Conservation (phyloP, 2,113 vertebrate species). For the Festucalex cinctus region DNA sequence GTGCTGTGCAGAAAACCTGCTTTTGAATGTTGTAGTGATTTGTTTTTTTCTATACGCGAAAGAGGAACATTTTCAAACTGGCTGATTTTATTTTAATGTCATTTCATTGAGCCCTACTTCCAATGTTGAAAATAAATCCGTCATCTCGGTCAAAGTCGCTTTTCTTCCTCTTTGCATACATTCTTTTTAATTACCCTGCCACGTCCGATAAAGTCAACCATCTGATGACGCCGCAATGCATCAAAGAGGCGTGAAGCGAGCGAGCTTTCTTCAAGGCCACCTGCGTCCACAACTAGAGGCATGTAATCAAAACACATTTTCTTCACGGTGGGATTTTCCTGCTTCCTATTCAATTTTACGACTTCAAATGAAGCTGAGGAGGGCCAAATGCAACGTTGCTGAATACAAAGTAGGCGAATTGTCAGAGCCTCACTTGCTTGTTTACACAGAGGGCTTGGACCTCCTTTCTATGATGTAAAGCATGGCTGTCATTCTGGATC, state of each 20-base stretch:
- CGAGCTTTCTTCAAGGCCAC: constrained; percentile 11
- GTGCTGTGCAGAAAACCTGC: too few relatives aligned
- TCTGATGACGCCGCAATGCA: constrained; percentile 15
- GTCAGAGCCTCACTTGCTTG: constrained; percentile 28
- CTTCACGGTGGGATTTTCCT: constrained; percentile 23
- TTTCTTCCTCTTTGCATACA: constrained; percentile 34
- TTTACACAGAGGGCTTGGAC: constrained; percentile 44
- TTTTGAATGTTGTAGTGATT: too few relatives aligned
- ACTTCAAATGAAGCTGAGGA: constrained; percentile 26
- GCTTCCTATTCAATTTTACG: constrained; percentile 35
- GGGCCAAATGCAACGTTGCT: constrained; percentile 9
- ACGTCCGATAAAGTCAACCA: constrained; percentile 27
- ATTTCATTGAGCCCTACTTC: too few relatives aligned
- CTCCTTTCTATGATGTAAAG: constrained; percentile 33
- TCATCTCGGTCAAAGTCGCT: constrained; percentile 34
- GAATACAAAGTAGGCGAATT: constrained; percentile 32
- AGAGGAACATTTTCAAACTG: too few relatives aligned
- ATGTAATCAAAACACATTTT: constrained; percentile 38
- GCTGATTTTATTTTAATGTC: too few relatives aligned
- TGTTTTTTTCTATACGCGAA: too few relatives aligned
- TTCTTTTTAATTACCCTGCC: constrained; percentile 47
- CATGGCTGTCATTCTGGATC: constrained; percentile 20
- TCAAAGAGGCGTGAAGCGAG: constrained; percentile 24
- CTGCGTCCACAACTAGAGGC: constrained; percentile 18
- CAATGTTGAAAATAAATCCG: not conserved